Evolutionary conservation across 2,113 vertebrate genomes (phyloP), one percentile per base, ranked within the genome.

Genomic region (Leucoraja erinaceus): DNA sequence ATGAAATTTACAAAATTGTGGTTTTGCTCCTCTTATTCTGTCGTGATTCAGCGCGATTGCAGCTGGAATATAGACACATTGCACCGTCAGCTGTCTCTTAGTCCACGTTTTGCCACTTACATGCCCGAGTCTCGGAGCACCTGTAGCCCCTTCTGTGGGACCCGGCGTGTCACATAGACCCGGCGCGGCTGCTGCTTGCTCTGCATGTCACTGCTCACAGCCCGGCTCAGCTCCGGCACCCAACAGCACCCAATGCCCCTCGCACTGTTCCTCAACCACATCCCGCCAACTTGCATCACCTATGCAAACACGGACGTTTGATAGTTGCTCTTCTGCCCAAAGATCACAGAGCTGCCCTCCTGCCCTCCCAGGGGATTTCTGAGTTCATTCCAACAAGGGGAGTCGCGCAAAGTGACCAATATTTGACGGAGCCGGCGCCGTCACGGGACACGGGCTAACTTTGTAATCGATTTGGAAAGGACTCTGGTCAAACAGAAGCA

Each of bases 111-210:
- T 14, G 16, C 68, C 79, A 92, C 95, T 95, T 96, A 98, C 98
- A 95, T 95, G 94, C 94, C 94, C 0, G 96, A 95, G 84, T 94
- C 93, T 28, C 95, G 94, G 81, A 98, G 95, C 79, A 95, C 94
- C 86, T 96, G 96, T 95, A 96, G 94, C 72, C 97, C 98, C 93
- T 97, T 97, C 3, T 94, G 95, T 3, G 98, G 97, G 59, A 98
- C 95, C 93, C 96, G 95, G 81, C 97, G 95, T 16, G 97, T 98
- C 38, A 98, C 93, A 74, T 97, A 98, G 93, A 97, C 97, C 95
- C 97, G 97, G 97, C 97, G 96, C 83, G 96, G 54, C 93, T 94
- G 93, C 12, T 90, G 93, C 1, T 25, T 91, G 18, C 33, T 4
- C 33, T 91, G 63, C 90, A 74, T 91, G 90, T 9, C 66, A 14